These are phyloP conservation scores for Aphelocoma californica DNA, from an alignment of 2,797 vertebrate genomes.

Conservation along the genomic window DNA sequence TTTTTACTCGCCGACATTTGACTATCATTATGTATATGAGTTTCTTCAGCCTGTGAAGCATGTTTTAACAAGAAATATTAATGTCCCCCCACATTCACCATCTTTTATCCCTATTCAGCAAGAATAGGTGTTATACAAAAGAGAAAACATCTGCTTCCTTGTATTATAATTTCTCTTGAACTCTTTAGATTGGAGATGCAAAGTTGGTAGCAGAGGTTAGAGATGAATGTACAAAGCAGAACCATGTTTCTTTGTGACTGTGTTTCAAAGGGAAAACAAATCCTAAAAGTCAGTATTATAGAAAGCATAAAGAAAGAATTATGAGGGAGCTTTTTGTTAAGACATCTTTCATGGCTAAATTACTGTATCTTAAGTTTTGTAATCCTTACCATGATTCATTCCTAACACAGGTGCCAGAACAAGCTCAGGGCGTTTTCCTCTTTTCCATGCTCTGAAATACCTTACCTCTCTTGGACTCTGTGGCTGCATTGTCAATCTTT, in stretches of 20 bases:
- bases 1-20: slow-evolving; percentile 41
- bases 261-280: slow-evolving; percentile 29
- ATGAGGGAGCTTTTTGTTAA: not conserved
- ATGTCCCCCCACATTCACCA: not conserved
- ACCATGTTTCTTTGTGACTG: not conserved
- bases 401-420: not conserved
- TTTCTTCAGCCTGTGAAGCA: slow-evolving; percentile 23
- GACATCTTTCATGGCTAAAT: not conserved
- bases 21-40: slow-evolving; percentile 49
- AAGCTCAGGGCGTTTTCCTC: not conserved
- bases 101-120: slow-evolving; percentile 21
- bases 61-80: slow-evolving; percentile 41
- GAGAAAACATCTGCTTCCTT: slow-evolving; percentile 44
- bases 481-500: not conserved
- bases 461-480: not conserved
- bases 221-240: not conserved
- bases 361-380: not conserved
- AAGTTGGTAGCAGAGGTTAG: slow-evolving; percentile 41
- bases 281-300: not conserved
- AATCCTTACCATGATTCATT: not conserved
- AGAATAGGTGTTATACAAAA: not conserved
- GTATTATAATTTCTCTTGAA: slow-evolving; percentile 28
- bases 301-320: not conserved
- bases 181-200: slow-evolving; percentile 39
- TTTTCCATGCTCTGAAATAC: not conserved